A percentile compares a stretch with the other conserved stretches of the same genome.
Conservation (phyloP, 1,140 invertebrate genomes). For the Sipha flava region DNA sequence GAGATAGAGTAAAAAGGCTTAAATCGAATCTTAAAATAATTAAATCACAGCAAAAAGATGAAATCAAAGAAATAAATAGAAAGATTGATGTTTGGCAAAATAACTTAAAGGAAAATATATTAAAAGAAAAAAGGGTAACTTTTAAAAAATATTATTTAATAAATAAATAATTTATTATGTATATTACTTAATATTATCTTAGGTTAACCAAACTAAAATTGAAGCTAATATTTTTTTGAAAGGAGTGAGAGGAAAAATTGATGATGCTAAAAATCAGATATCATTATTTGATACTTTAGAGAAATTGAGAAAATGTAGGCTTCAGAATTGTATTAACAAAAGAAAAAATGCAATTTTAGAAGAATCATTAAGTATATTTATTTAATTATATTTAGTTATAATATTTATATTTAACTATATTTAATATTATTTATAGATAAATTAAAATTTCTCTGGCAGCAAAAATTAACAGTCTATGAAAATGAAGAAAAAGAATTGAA, state of each 20-base stretch:
- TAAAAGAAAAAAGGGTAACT: conserved; percentile 52
- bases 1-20: conserved; percentile 47
- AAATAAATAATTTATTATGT: not conserved
- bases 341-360: conserved; percentile 49
- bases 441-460: conserved; percentile 36
- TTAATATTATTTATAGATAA: not conserved
- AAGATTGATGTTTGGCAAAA: conserved; percentile 54
- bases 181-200: conserved; percentile 35
- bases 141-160: not conserved
- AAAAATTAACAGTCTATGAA: conserved; percentile 41
- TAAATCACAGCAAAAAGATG: conserved; percentile 44
- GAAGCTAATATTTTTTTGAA: conserved; percentile 59
- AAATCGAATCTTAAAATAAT: conserved; percentile 45
- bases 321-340: conserved; percentile 51
- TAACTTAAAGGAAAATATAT: conserved; percentile 53
- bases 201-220: conserved; percentile 56
- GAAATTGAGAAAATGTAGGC: conserved; percentile 54
- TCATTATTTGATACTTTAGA: conserved; percentile 52
- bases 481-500: conserved; percentile 42
- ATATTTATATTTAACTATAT: not conserved
- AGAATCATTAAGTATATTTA: conserved; percentile 34
- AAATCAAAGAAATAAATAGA: conserved; percentile 46
- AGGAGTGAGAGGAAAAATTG: conserved; percentile 59
- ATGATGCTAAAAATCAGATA: conserved; percentile 56
- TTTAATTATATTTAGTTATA: conserved; percentile 2